Base-by-base conservation (phyloP, 2,888 invertebrate genomes). In the Magallana nippona region DNA sequence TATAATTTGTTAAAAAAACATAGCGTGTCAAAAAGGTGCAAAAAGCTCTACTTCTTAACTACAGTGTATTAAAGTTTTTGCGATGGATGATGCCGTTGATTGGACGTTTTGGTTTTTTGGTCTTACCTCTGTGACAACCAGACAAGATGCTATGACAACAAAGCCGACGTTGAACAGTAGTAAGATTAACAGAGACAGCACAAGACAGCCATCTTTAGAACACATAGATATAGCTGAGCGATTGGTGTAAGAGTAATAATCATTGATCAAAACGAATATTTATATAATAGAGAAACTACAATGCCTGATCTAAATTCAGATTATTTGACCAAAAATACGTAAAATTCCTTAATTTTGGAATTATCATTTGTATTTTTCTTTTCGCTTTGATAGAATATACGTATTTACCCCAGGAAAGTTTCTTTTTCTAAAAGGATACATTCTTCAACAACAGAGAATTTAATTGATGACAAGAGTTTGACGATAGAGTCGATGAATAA, bases 401-500 rank as follows among this genome's bases (percentile, higher is more conserved):
- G 44, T 44, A 5, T 44, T 44, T 44, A 44, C 44, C 32, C 44
- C 0, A 5, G 0, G 44, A 8, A 44, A 5, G 8, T 44, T 44
- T 44, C 44, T 44, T 44, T 0, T 44, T 44, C 5, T 44, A 44
- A 82, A 89, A 91, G 90, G 92, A 92, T 92, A 92, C 91, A 91
- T 8, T 84, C 78, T 55, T 90, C 89, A 0, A 92, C 90, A 2
- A 89, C 89, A 10, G 71, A 58, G 83, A 91, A 92, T 82, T 92
- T 92, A 77, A 86, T 87, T 44, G 86, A 86, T 11, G 90, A 88
- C 80, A 92, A 86, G 13, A 86, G 82, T 80, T 91, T 91, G 2
- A 92, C 91, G 44, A 92, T 87, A 2, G 85, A 87, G 81, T 92
- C 92, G 10, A 92, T 92, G 79, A 91, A 92, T 63, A 92, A 87